Evolutionary conservation across 2,113 vertebrate species (phyloP).

Genomic region (Cnemophilus loriae): DNA sequence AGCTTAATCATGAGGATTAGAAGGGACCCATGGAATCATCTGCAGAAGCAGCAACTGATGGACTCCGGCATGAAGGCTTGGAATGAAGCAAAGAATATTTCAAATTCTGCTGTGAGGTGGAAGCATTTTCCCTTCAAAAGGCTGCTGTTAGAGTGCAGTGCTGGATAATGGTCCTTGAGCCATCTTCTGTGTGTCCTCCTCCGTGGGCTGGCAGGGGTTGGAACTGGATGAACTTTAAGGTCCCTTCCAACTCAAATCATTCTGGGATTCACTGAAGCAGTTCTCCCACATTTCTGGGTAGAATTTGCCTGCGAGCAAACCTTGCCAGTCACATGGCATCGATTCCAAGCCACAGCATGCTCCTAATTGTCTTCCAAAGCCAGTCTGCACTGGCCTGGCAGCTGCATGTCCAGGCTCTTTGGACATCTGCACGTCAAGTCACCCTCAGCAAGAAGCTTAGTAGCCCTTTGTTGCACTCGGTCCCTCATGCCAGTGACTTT

Average conservation of each 20-base stretch:
- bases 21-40: background rate
- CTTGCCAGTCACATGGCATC: background rate
- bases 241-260: background rate
- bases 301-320: background rate
- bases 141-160: background rate
- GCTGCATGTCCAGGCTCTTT: background rate
- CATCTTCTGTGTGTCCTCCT: background rate
- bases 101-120: background rate
- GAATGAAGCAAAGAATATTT: background rate
- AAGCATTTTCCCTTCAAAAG: background rate
- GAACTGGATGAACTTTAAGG: no score
- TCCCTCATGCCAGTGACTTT: rapidly evolving
- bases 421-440: background rate
- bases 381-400: background rate
- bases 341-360: background rate
- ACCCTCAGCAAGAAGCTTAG: background rate
- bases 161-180: background rate
- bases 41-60: background rate
- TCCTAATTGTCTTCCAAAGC: background rate
- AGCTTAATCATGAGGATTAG: background rate
- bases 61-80: background rate
- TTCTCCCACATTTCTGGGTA: background rate
- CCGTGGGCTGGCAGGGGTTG: background rate
- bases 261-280: background rate
- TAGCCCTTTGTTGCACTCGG: background rate